phyloP scores from a whole-genome alignment of 1,140 invertebrate species.

The Trinorchestia longiramus region DNA sequence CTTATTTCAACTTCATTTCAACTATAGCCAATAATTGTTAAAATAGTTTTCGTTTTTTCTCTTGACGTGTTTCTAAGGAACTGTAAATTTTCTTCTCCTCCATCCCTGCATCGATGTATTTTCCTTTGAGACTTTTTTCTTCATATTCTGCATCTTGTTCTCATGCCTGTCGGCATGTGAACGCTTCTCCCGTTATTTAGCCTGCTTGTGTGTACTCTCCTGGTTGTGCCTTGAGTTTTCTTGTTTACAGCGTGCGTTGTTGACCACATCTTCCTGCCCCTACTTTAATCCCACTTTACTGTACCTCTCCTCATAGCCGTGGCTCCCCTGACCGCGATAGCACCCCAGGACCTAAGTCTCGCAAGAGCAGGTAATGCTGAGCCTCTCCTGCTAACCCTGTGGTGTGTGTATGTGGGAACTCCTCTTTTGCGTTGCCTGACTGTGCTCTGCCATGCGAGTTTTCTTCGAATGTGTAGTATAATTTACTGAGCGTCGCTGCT shows the following conservation, averaged over 20 bases:
- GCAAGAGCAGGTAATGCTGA: slow-evolving; percentile 66
- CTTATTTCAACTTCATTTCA: background rate
- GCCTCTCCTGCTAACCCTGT: background rate
- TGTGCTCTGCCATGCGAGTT: background rate
- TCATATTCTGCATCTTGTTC: background rate
- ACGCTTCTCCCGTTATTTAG: background rate
- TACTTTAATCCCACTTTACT: background rate
- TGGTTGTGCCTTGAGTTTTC: background rate
- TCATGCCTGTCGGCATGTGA: background rate
- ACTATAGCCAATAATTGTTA: background rate
- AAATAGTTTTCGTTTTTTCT: background rate
- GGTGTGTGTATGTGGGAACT: background rate
- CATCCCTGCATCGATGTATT: background rate
- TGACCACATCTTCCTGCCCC: background rate
- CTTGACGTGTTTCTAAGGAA: background rate
- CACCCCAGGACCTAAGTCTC: slow-evolving; percentile 65
- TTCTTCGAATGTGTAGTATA: no score
- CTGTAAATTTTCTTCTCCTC: background rate
- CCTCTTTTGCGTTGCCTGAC: background rate
- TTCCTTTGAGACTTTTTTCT: background rate
- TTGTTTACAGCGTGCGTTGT: background rate
- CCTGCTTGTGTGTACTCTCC: background rate
- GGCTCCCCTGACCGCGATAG: slow-evolving; percentile 66
- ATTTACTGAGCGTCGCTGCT: background rate
- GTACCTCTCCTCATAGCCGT: slow-evolving; percentile 63